A percentile compares a stretch with the other conserved stretches of the same genome.
These are phyloP conservation scores for Mythimna loreyi DNA, from an alignment of 2,888 invertebrate genomes.

Conservation along the genomic window DNA sequence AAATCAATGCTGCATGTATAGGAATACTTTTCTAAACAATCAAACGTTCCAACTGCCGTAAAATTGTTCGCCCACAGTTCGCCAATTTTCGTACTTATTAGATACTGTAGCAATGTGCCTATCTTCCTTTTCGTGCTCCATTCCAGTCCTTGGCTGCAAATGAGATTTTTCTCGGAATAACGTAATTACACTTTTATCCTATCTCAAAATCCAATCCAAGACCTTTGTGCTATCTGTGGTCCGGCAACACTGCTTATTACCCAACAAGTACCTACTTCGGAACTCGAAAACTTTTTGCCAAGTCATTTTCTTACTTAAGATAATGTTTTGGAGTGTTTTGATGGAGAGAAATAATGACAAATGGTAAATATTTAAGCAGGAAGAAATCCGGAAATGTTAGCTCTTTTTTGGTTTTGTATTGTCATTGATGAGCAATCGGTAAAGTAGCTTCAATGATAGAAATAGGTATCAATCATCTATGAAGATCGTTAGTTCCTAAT, in stretches of 20 bases:
- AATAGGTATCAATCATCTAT: too few relatives aligned
- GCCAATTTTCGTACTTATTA: conserved; percentile 47
- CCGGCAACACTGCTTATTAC: conserved; percentile 43
- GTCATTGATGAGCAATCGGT: too few relatives aligned
- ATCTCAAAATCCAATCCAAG: conserved; percentile 49
- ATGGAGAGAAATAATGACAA: conserved; percentile 19
- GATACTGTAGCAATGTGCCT: conserved; percentile 41
- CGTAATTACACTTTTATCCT: conserved; percentile 53
- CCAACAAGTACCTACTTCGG: conserved; percentile 34
- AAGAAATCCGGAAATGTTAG: background rate
- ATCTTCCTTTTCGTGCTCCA: conserved; percentile 34
- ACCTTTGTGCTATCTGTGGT: conserved; percentile 50
- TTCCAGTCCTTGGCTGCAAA: conserved; percentile 46
- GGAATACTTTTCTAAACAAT: background rate
- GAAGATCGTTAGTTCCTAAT: too few relatives aligned
- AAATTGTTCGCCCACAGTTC: conserved; percentile 27
- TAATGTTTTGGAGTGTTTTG: conserved; percentile 27
- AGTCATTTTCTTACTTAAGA: conserved; percentile 34
- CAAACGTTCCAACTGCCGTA: conserved; percentile 5
- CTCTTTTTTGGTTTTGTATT: background rate
- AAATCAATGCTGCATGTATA: background rate
- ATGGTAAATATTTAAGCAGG: conserved; percentile 8
- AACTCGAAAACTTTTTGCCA: conserved; percentile 41
- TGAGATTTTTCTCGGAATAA: conserved; percentile 47
- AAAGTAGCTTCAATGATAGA: too few relatives aligned